Conservation (phyloP, 2,113 vertebrate genomes). For the Grallaria varia region DNA sequence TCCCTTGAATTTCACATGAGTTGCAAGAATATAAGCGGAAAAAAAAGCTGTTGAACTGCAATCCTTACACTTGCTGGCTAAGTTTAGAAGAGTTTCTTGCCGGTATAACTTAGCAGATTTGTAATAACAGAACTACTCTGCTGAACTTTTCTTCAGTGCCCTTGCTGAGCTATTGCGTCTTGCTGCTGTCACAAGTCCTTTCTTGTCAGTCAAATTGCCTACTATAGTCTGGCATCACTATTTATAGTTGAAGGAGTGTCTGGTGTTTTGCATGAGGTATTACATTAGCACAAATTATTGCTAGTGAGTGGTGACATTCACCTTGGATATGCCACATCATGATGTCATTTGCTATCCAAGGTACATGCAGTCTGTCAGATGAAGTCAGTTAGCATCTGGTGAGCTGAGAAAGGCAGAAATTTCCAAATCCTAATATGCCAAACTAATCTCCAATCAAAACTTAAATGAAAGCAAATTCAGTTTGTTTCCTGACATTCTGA, state of each 20-base stretch:
- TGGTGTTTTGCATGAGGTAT: conserved; percentile 50
- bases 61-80: background rate
- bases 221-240: conserved; percentile 14
- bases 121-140: background rate
- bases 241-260: conserved; percentile 42
- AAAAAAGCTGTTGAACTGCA: background rate
- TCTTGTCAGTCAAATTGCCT: conserved; percentile 32
- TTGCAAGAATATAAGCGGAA: background rate
- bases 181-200: background rate
- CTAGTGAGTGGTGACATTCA: conserved; percentile 39
- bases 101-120: background rate
- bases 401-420: background rate
- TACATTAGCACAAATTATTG: conserved; percentile 56
- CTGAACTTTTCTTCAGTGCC: background rate
- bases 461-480: background rate
- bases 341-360: conserved; percentile 37
- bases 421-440: background rate
- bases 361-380: conserved; percentile 3
- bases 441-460: background rate
- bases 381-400: background rate
- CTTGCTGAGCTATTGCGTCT: background rate
- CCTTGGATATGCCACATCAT: conserved; percentile 30
- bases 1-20: background rate
- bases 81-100: background rate
- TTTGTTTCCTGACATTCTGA: background rate